A percentile compares a stretch with the other conserved stretches of the same genome.
Conservation (phyloP, 2,888 invertebrate genomes). For the Hetaerina titia region DNA sequence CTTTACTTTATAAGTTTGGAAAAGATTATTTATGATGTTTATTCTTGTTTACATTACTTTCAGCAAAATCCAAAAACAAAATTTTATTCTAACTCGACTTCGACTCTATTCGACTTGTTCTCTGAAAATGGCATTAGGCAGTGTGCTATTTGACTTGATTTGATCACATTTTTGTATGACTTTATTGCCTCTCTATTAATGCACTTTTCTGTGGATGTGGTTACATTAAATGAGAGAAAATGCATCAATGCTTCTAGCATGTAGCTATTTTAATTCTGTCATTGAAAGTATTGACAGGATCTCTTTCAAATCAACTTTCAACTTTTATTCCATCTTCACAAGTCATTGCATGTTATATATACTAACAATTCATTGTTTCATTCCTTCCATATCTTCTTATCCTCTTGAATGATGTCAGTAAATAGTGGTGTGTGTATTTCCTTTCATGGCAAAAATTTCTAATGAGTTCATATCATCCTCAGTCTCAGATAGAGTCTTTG, state of each 20-base stretch:
- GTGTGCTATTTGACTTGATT: neutral
- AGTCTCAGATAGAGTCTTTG: conserved; percentile 55
- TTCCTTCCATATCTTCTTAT: neutral
- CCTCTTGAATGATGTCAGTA: no score
- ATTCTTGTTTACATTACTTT: neutral
- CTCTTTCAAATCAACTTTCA: no score
- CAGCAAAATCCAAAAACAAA: no score
- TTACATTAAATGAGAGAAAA: neutral
- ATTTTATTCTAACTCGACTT: no score
- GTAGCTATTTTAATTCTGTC: no score
- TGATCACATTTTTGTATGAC: neutral
- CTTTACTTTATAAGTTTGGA: neutral
- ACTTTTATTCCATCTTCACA: no score
- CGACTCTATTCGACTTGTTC: neutral
- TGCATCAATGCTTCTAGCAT: neutral
- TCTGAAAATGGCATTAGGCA: neutral
- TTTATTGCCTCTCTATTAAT: neutral
- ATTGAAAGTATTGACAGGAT: no score
- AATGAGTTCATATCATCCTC: neutral
- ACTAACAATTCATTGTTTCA: neutral
- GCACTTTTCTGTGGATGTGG: neutral
- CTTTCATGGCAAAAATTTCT: neutral
- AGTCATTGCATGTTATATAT: no score
- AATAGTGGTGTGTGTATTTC: neutral
- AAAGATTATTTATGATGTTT: neutral